Base-by-base conservation (phyloP, 2,888 invertebrate species). In the Chloromyia formosa region DNA sequence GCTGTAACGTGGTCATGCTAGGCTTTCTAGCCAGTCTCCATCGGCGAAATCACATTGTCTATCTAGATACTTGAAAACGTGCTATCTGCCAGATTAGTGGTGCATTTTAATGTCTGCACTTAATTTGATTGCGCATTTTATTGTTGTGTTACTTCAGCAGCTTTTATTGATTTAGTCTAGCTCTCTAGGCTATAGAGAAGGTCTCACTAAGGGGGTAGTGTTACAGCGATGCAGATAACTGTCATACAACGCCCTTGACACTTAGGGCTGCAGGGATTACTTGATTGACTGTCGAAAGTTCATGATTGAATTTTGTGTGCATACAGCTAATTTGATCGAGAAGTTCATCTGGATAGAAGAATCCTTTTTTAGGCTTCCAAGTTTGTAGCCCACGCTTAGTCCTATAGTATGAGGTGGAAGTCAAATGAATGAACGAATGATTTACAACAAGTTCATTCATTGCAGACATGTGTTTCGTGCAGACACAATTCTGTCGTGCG, bases 71-170 rank as follows among this genome's bases (percentile, higher is more conserved):
- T 71, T 56, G 35, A 58, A 71, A 71, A 71, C 71, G 71, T 71
- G 71, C 71, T 71, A 71, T 66, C 66, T 71, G 71, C 56, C 71
- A 40, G 71, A 71, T 71, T 71, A 71, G 71, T 35, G 27, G 27
- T 71, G 71, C 71, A 71, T 58, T 71, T 58, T 56, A 66, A 66
- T 66, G 71, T 56, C 71, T 71, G 71, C 58, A 71, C 56, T 56
- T 71, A 71, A 71, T 71, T 58, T 20, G 71, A 71, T 71, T 58
- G 71, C 56, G 71, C 71, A 71, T 16, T 71, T 71, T 18, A 58
- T 71, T 35, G 58, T 58, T 58, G 40, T 35, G 71, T 22, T 58
- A 20, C 4, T 9, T n/a, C 62, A 12, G 18, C 16, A 10, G 18
- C 10, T 16, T n/a, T 49, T 49, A 66, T 66, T 66, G 66, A 45